Percentiles rank a stretch among this genome's conserved stretches.
phyloP scores from a whole-genome alignment of 2,797 vertebrate species.

The Silurus aristotelis region DNA sequence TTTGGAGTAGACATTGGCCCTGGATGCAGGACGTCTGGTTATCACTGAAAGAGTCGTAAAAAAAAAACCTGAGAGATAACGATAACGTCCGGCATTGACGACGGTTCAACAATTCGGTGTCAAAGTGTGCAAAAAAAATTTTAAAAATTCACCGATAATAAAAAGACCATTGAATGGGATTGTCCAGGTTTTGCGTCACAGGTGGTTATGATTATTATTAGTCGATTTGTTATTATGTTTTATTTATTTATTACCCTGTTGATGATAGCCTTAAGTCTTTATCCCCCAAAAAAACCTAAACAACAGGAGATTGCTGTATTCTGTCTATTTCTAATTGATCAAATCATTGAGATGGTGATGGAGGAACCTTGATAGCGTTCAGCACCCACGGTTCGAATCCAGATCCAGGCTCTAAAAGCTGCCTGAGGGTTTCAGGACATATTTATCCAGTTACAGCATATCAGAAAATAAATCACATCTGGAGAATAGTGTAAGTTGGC shows the following conservation, averaged over 20 bases:
- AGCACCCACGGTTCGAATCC: too few species aligned
- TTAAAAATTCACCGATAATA: too few species aligned
- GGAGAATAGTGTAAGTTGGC: neutral
- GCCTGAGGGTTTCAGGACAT: neutral
- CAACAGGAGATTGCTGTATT: too few species aligned
- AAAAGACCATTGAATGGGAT: neutral
- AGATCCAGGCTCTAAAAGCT: too few species aligned
- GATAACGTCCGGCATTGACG: neutral
- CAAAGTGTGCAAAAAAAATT: too few species aligned
- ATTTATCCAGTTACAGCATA: neutral
- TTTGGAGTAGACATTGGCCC: conserved; percentile 18
- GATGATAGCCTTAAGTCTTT: neutral
- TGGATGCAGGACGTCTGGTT: conserved; percentile 35
- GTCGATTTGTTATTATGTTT: neutral
- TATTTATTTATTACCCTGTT: neutral
- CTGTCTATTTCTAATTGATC: too few species aligned
- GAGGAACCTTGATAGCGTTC: too few species aligned
- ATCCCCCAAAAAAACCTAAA: too few species aligned
- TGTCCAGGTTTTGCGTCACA: neutral
- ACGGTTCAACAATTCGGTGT: too few species aligned
- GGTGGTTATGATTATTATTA: neutral
- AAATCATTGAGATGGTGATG: too few species aligned
- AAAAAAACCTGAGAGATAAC: neutral
- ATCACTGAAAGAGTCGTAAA: neutral
- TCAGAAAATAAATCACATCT: neutral